A percentile compares a stretch with the other conserved stretches of the same genome.
Conservation (phyloP, 2,888 invertebrate species). For the Branchellion lobata region DNA sequence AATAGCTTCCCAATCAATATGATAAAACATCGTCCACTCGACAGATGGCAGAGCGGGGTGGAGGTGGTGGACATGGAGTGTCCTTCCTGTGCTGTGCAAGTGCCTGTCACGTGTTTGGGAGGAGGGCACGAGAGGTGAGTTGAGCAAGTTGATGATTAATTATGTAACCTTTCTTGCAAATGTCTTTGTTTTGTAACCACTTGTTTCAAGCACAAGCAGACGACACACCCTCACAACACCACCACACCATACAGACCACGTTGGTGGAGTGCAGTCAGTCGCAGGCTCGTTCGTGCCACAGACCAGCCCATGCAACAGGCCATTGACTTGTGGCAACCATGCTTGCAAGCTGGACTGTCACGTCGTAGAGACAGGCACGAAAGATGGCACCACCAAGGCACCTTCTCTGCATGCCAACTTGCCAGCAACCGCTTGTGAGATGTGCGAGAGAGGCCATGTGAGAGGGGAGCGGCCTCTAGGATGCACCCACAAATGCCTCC, state of each 20-base stretch:
- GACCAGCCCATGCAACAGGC: conserved; percentile 52
- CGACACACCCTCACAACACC: too few relatives aligned
- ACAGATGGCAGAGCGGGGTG: conserved; percentile 46
- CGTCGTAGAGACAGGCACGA: conserved; percentile 54
- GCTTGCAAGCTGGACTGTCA: conserved; percentile 75
- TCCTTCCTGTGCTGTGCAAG: conserved; percentile 67
- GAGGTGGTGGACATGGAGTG: conserved; percentile 62
- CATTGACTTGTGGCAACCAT: conserved; percentile 63
- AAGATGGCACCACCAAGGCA: not conserved
- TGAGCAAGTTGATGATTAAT: not conserved
- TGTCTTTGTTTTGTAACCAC: not conserved
- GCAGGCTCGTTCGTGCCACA: conserved; percentile 66
- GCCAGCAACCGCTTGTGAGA: too few relatives aligned
- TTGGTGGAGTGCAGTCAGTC: conserved; percentile 65
- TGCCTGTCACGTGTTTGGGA: conserved; percentile 65
- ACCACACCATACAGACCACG: conserved; percentile 54
- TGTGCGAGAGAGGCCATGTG: conserved; percentile 55
- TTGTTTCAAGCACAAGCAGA: not conserved
- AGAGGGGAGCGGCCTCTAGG: conserved; percentile 66
- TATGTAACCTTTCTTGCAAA: too few relatives aligned
- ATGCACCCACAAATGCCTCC: conserved; percentile 75
- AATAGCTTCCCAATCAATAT: too few relatives aligned
- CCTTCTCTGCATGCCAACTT: too few relatives aligned
- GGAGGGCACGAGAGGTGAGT: conserved; percentile 62
- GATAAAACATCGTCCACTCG: too few relatives aligned